phyloP scores from a whole-genome alignment of 2,797 vertebrate genomes.

The Sebastes wilsoni region DNA sequence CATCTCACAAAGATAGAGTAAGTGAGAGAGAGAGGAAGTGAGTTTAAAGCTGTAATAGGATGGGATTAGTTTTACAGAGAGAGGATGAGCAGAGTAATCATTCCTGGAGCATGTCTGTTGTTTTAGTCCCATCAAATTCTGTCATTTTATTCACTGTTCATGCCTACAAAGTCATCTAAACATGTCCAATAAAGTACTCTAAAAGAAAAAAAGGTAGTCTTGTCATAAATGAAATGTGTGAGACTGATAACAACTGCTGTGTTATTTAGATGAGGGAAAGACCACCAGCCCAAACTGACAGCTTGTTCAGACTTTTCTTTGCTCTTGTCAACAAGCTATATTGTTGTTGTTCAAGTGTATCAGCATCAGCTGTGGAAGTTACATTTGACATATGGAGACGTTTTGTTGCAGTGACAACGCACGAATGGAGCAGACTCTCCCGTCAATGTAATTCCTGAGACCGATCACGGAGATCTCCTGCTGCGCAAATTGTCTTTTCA shows the following conservation, averaged over 20 bases:
- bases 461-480: slow-evolving; percentile 7
- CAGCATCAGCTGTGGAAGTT: slow-evolving; percentile 8
- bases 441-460: slow-evolving; percentile 17
- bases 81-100: slow-evolving; percentile 10
- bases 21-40: slow-evolving; percentile 10
- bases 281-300: background rate
- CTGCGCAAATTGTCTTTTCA: slow-evolving; percentile 7
- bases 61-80: slow-evolving; percentile 37
- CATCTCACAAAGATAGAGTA: slow-evolving; percentile 20
- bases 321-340: background rate
- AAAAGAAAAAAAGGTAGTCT: background rate
- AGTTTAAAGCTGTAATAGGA: slow-evolving; percentile 34
- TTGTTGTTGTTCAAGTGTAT: background rate
- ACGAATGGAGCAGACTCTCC: slow-evolving; percentile 7
- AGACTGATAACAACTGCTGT: background rate
- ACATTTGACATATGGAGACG: slow-evolving; percentile 8
- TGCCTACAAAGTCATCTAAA: background rate
- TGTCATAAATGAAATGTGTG: background rate
- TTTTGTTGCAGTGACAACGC: background rate
- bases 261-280: background rate
- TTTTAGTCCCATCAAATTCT: slow-evolving; percentile 1
- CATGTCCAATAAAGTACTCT: background rate
- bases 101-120: slow-evolving; percentile 2
- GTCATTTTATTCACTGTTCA: background rate
- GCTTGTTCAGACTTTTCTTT: slow-evolving; percentile 2